Evolutionary conservation across 2,113 vertebrate species (phyloP).

Genomic region (Perccottus glenii): DNA sequence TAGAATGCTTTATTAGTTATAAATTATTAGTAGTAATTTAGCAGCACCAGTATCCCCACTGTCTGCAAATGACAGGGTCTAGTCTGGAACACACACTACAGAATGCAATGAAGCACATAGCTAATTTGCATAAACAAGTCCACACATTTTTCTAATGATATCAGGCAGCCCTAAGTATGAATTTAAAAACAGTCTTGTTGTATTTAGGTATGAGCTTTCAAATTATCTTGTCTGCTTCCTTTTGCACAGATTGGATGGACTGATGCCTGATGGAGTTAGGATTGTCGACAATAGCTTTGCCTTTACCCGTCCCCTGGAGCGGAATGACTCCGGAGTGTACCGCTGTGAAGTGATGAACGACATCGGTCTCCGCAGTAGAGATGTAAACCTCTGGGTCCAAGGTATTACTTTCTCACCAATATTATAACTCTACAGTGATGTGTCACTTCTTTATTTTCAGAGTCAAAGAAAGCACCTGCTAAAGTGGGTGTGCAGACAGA

Average conservation of each 20-base stretch:
- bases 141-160: too few species aligned
- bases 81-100: too few species aligned
- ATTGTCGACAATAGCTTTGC: slow-evolving; percentile 86
- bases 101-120: too few species aligned
- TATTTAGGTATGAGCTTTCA: not conserved
- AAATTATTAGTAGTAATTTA: too few species aligned
- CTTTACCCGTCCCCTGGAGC: slow-evolving; percentile 87
- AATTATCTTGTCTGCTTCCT: not conserved
- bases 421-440: not conserved
- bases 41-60: too few species aligned
- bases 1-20: too few species aligned
- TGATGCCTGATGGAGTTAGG: slow-evolving; percentile 87
- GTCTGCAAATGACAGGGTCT: too few species aligned
- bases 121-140: too few species aligned
- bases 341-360: slow-evolving; percentile 90
- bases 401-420: slow-evolving; percentile 70
- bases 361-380: slow-evolving; percentile 85
- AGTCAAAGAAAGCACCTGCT: not conserved
- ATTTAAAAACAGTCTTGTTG: not conserved
- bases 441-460: not conserved
- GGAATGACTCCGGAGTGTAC: slow-evolving; percentile 91
- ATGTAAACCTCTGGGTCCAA: slow-evolving; percentile 88
- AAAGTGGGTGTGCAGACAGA: not conserved
- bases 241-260: slow-evolving; percentile 84
- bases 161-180: not conserved